A percentile compares a stretch with the other conserved stretches of the same genome.
phyloP scores from a whole-genome alignment of 2,888 invertebrate genomes.

The Melinaea menophilus region DNA sequence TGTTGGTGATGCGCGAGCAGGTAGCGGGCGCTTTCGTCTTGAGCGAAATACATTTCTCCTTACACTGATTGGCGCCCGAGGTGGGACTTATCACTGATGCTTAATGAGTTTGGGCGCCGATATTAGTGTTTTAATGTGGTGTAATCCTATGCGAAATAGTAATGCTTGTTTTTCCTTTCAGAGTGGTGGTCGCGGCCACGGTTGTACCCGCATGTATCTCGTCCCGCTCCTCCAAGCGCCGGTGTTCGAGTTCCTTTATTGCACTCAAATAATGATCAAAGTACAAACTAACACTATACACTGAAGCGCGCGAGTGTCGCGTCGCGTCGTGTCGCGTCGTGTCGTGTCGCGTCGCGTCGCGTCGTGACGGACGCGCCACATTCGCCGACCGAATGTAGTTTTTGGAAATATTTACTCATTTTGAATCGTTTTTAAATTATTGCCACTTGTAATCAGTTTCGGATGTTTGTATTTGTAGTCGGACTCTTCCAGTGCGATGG shows the following conservation, averaged over 20 bases:
- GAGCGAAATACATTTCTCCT: too few relatives aligned
- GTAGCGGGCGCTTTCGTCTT: constrained; percentile 7
- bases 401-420: constrained; percentile 62
- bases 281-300: constrained; percentile 47
- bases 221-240: constrained; percentile 30
- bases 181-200: constrained; percentile 17
- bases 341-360: too few relatives aligned
- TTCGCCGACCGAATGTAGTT: constrained; percentile 42
- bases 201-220: constrained; percentile 23
- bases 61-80: too few relatives aligned
- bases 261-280: constrained; percentile 49
- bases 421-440: constrained; percentile 40
- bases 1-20: constrained; percentile 82
- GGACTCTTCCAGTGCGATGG: constrained; percentile 11
- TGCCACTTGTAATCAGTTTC: constrained; percentile 30
- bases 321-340: background rate
- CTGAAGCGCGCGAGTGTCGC: constrained; percentile 28
- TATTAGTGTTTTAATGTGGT: too few relatives aligned
- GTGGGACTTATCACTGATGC: too few relatives aligned
- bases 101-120: too few relatives aligned
- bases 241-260: constrained; percentile 40
- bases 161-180: background rate
- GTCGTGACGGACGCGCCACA: constrained; percentile 20
- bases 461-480: constrained; percentile 25
- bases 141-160: too few relatives aligned